Evolutionary conservation across 2,797 vertebrate species (phyloP).

Genomic region (Chelon auratus): DNA sequence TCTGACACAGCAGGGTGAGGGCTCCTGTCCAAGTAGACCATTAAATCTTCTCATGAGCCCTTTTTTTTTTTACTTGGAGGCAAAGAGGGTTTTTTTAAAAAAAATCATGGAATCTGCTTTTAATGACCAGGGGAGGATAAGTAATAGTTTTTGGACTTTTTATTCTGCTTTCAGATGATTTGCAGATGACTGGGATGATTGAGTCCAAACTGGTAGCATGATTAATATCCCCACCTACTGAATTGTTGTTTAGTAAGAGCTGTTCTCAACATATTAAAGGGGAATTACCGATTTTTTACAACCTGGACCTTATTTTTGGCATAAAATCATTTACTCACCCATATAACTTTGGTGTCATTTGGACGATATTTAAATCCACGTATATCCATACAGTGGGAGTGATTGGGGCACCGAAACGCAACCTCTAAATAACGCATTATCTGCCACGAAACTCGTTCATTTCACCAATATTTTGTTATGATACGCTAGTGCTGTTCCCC

Average conservation of each 20-base stretch:
- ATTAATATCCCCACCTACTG: neutral
- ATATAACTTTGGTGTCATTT: too few relatives aligned
- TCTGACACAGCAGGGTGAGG: constrained; percentile 47
- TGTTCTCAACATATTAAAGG: too few relatives aligned
- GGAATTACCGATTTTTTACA: too few relatives aligned
- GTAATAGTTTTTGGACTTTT: constrained; percentile 11
- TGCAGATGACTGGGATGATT: constrained; percentile 3
- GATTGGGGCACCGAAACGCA: too few relatives aligned
- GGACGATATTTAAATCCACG: too few relatives aligned
- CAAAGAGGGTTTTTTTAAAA: constrained; percentile 8
- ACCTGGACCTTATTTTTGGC: too few relatives aligned
- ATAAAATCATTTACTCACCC: too few relatives aligned
- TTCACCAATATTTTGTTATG: too few relatives aligned
- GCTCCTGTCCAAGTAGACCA: constrained; percentile 38
- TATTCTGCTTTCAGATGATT: constrained; percentile 31
- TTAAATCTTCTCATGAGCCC: constrained; percentile 43
- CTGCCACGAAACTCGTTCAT: too few relatives aligned
- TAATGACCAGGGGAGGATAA: constrained; percentile 22
- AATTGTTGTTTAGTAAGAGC: constrained; percentile 1
- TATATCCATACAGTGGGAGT: too few relatives aligned
- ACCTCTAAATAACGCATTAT: too few relatives aligned
- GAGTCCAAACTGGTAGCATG: constrained; percentile 11
- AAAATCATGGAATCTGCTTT: constrained; percentile 14
- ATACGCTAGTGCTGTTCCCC: too few relatives aligned
- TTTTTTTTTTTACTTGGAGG: constrained; percentile 34